A percentile compares a stretch with the other conserved stretches of the same genome.
Conservation (phyloP, 92 coral and sea anemone genomes). For the Epizoanthus ramosus region DNA sequence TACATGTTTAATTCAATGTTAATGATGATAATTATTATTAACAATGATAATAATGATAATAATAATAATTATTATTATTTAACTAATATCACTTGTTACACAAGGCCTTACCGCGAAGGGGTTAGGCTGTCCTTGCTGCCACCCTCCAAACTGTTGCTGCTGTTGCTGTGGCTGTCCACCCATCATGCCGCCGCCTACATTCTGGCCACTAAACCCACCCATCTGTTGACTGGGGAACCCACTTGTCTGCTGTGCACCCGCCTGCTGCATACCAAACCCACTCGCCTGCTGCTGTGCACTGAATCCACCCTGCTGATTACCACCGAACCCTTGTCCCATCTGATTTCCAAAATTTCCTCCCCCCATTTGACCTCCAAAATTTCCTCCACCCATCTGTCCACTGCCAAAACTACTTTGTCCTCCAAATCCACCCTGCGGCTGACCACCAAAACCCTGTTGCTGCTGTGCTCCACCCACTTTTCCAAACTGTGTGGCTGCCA, state of each 20-base stretch:
- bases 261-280: conserved; percentile 48
- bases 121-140: conserved; percentile 95
- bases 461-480: conserved; percentile 79
- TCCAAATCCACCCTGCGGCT: conserved; percentile 65
- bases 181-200: conserved; percentile 60
- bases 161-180: conserved; percentile 76
- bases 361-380: conserved; percentile 68
- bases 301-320: conserved; percentile 32
- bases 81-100: too few relatives aligned
- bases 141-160: conserved; percentile 86
- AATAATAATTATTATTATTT: too few relatives aligned
- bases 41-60: too few relatives aligned
- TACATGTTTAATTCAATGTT: too few relatives aligned
- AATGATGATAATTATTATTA: too few relatives aligned
- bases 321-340: conserved; percentile 58
- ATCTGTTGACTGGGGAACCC: conserved; percentile 71
- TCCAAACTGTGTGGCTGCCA: conserved; percentile 97
- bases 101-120: conserved; percentile 86
- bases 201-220: conserved; percentile 70
- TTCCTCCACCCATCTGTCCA: conserved; percentile 53
- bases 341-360: conserved; percentile 49
- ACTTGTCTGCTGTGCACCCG: conserved; percentile 52
- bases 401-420: conserved; percentile 62
- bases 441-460: conserved; percentile 45
- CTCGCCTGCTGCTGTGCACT: conserved; percentile 39